These are phyloP conservation scores for Odontesthes bonariensis DNA, from an alignment of 2,113 vertebrate species.

Conservation along the genomic window DNA sequence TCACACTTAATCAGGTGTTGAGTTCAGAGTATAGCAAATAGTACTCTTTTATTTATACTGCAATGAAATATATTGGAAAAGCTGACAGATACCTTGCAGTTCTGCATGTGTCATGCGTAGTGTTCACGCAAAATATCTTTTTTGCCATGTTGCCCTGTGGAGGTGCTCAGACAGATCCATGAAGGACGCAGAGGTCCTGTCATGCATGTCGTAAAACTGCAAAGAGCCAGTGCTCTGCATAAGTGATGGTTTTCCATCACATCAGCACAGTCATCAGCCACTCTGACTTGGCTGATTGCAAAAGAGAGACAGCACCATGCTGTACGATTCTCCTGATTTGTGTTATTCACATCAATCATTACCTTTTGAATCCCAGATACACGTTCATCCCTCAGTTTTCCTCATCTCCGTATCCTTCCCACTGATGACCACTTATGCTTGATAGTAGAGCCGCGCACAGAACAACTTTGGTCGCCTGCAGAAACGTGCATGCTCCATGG, in stretches of 20 bases:
- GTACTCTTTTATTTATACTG: conserved; percentile 2
- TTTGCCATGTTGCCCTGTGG: background rate
- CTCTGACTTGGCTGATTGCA: conserved; percentile 70
- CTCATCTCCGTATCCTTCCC: conserved; percentile 13
- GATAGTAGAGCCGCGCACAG: background rate
- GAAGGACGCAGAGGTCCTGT: conserved; percentile 36
- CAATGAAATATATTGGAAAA: conserved; percentile 3
- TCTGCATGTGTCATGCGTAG: background rate
- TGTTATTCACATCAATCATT: conserved; percentile 34
- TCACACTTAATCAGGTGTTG: conserved; percentile 68
- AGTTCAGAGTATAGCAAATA: conserved; percentile 36
- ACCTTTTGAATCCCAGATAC: conserved; percentile 19
- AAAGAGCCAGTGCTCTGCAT: conserved; percentile 22
- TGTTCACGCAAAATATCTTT: background rate
- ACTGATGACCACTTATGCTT: background rate
- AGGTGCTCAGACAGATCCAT: conserved; percentile 38
- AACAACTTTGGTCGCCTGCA: background rate
- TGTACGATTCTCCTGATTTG: conserved; percentile 34
- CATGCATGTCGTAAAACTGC: conserved; percentile 47
- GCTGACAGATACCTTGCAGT: background rate
- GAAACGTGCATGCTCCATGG: background rate
- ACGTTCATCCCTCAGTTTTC: background rate
- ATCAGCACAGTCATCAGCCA: conserved; percentile 39
- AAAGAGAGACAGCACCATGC: conserved; percentile 37
- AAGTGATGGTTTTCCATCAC: conserved; percentile 38